These are phyloP conservation scores for Orussus abietinus DNA, from an alignment of 1,140 invertebrate species.

Conservation along the genomic window DNA sequence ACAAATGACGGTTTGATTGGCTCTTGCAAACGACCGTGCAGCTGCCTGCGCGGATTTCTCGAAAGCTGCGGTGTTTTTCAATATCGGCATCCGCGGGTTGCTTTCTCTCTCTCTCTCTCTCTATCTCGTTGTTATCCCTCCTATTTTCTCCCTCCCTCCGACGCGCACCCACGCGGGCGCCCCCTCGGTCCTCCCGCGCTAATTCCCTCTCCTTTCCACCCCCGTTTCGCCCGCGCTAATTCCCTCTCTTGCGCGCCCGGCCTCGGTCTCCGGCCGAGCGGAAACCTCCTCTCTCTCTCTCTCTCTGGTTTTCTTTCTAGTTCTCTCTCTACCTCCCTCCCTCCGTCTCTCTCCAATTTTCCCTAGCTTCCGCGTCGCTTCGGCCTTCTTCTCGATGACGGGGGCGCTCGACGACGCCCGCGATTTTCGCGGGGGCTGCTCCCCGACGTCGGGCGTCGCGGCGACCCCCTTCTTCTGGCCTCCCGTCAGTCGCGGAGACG, in stretches of 20 bases:
- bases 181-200: too few species aligned
- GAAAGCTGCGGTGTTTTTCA: constrained; percentile 4
- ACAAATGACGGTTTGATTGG: constrained; percentile 53
- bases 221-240: too few species aligned
- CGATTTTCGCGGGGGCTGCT: too few species aligned
- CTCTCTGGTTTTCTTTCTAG: neutral
- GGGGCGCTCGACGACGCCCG: too few species aligned
- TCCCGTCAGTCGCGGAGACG: too few species aligned
- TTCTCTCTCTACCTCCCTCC: neutral
- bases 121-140: constrained; percentile 4
- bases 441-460: too few species aligned
- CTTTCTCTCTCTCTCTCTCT: constrained; percentile 13
- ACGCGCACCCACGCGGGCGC: too few species aligned
- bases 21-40: constrained; percentile 17
- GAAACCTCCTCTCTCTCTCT: neutral
- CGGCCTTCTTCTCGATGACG: neutral
- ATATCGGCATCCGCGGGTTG: constrained; percentile 27
- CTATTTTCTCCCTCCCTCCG: constrained; percentile 4
- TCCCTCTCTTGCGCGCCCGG: too few species aligned
- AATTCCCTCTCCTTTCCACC: too few species aligned
- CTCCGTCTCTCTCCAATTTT: neutral
- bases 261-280: neutral
- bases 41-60: constrained; percentile 7
- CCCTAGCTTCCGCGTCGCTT: neutral
- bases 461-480: too few species aligned